phyloP scores from a whole-genome alignment of 2,113 vertebrate genomes.

The Reinhardtius hippoglossoides region DNA sequence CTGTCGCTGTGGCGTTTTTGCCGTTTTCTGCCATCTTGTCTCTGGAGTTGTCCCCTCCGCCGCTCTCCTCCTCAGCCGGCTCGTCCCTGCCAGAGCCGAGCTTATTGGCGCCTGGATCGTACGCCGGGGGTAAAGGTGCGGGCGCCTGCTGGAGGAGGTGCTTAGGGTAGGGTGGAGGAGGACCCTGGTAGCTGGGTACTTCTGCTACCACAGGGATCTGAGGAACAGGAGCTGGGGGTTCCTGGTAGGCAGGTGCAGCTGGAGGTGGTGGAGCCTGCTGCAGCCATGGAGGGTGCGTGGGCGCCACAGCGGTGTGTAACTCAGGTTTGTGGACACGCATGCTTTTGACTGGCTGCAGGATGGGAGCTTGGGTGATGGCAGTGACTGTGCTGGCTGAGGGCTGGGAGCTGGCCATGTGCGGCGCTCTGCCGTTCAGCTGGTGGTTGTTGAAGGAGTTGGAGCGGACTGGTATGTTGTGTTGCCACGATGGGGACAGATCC shows the following conservation, averaged over 20 bases:
- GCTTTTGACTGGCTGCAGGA: conserved; percentile 95
- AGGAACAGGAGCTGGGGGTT: conserved; percentile 55
- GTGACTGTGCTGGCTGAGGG: conserved; percentile 94
- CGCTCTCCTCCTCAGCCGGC: conserved; percentile 72
- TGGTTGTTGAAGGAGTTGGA: conserved; percentile 95
- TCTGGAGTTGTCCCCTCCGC: conserved; percentile 54
- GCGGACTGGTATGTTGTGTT: conserved; percentile 87
- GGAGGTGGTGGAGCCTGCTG: conserved; percentile 72
- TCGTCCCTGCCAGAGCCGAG: conserved; percentile 63
- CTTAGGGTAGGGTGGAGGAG: conserved; percentile 92
- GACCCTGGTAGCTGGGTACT: conserved; percentile 85
- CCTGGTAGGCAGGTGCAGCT: conserved; percentile 71
- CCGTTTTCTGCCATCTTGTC: conserved; percentile 68
- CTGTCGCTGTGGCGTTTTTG: conserved; percentile 77
- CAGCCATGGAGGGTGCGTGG: conserved; percentile 94
- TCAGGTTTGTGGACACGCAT: conserved; percentile 95
- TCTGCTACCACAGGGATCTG: conserved; percentile 68
- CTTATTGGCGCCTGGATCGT: conserved; percentile 65
- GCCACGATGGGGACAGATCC: conserved; percentile 88
- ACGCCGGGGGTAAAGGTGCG: conserved; percentile 74
- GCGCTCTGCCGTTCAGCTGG: conserved; percentile 82
- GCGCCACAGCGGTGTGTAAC: conserved; percentile 94
- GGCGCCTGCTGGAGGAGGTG: conserved; percentile 90
- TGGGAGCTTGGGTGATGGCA: conserved; percentile 93
- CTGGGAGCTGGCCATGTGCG: conserved; percentile 87